phyloP scores from a whole-genome alignment of 2,113 vertebrate species.

The Rafetus swinhoei region DNA sequence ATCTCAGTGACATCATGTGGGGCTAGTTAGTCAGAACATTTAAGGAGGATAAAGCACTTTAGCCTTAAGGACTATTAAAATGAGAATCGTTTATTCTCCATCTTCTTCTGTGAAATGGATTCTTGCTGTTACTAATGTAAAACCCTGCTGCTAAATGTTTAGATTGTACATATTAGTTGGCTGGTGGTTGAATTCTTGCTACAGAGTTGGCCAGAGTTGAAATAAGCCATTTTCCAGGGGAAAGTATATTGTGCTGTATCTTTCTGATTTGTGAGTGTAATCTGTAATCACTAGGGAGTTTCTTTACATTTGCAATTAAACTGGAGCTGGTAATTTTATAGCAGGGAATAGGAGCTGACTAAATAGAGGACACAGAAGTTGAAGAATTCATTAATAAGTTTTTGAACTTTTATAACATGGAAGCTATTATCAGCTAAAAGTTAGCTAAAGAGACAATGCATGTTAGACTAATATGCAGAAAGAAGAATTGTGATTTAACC shows the following conservation, averaged over 20 bases:
- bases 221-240: slow-evolving; percentile 81
- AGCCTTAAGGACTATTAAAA: slow-evolving; percentile 79
- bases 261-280: slow-evolving; percentile 77
- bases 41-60: slow-evolving; percentile 79
- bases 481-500: slow-evolving; percentile 34
- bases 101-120: slow-evolving; percentile 79
- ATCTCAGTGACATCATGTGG: slow-evolving; percentile 79
- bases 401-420: slow-evolving; percentile 25
- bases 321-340: slow-evolving; percentile 71
- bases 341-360: slow-evolving; percentile 49
- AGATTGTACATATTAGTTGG: slow-evolving; percentile 81
- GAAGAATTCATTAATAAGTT: slow-evolving; percentile 62
- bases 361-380: slow-evolving; percentile 44
- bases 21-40: slow-evolving; percentile 78
- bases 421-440: slow-evolving; percentile 39
- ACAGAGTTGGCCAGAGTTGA: slow-evolving; percentile 78
- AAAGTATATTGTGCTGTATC: slow-evolving; percentile 73
- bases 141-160: slow-evolving; percentile 84
- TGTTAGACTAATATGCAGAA: slow-evolving; percentile 34
- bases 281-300: slow-evolving; percentile 77
- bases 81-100: slow-evolving; percentile 79
- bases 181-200: slow-evolving; percentile 81
- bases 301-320: slow-evolving; percentile 79
- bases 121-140: slow-evolving; percentile 85
- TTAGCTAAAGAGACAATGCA: slow-evolving; percentile 46